These are phyloP conservation scores for Drosophila neotestacea DNA, from an alignment of 2,888 invertebrate species.

Conservation along the genomic window DNA sequence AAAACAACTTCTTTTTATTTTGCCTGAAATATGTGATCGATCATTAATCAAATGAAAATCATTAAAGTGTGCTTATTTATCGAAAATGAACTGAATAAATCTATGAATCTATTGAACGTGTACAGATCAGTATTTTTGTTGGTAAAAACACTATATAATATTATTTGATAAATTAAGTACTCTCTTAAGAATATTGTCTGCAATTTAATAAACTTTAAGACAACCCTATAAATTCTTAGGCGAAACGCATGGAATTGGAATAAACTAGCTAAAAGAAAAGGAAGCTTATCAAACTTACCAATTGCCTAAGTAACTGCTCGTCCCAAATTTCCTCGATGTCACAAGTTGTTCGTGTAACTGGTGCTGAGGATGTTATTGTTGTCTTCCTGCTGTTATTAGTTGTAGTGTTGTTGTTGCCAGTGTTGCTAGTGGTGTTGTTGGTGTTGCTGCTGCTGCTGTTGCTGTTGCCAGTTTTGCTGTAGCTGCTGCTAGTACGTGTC, in stretches of 20 bases:
- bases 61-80: neutral
- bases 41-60: too few species aligned
- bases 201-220: too few species aligned
- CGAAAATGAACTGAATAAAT: neutral
- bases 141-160: too few species aligned
- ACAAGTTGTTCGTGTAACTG: slow-evolving; percentile 86
- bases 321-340: slow-evolving; percentile 92
- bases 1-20: too few species aligned
- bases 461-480: slow-evolving; percentile 76
- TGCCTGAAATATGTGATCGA: too few species aligned
- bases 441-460: slow-evolving; percentile 75
- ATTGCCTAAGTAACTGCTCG: slow-evolving; percentile 89
- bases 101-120: neutral
- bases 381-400: slow-evolving; percentile 56
- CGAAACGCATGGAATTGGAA: slow-evolving; percentile 4
- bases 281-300: slow-evolving; percentile 86
- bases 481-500: slow-evolving; percentile 85
- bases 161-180: too few species aligned
- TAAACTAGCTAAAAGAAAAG: neutral
- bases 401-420: slow-evolving; percentile 69
- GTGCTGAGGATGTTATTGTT: slow-evolving; percentile 83
- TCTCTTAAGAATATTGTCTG: too few species aligned
- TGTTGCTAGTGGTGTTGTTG: slow-evolving; percentile 58
- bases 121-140: too few species aligned
- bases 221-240: neutral